These are phyloP conservation scores for Acanthosepion esculentum DNA, from an alignment of 2,888 invertebrate genomes.

Conservation along the genomic window DNA sequence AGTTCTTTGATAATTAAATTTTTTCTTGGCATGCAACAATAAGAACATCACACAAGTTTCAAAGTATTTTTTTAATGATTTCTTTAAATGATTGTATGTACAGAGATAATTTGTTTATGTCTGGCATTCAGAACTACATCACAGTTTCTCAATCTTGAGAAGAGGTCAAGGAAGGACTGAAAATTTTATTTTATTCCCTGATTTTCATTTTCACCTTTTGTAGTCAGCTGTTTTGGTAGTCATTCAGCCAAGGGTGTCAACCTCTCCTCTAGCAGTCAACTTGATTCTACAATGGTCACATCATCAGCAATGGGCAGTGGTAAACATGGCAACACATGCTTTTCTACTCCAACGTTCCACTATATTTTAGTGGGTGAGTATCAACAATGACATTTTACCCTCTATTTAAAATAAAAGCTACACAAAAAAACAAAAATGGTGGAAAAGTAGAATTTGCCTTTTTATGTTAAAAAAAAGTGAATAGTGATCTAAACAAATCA, in stretches of 20 bases:
- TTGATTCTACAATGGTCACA: background rate
- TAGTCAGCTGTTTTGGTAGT: background rate
- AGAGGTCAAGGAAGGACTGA: background rate
- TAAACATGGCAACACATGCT: background rate
- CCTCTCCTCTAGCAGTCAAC: background rate
- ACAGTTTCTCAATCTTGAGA: background rate
- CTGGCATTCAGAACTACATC: background rate
- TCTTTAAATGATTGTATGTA: slow-evolving; percentile 4
- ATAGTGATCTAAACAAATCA: no score
- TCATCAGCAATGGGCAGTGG: background rate
- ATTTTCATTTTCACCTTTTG: background rate
- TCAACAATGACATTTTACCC: no score
- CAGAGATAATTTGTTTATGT: background rate
- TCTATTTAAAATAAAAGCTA: no score
- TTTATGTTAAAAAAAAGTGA: no score
- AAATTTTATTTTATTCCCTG: background rate
- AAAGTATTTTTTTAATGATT: background rate
- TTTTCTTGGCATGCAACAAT: background rate
- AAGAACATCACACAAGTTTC: background rate
- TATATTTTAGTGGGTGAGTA: no score
- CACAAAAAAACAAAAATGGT: no score
- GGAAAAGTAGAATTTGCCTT: no score
- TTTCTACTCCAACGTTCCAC: background rate
- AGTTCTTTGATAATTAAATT: no score
- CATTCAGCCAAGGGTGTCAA: background rate